phyloP scores from a whole-genome alignment of 30 jellyfish, hydroid and myxozoan genomes.

The Hydra vulgaris region DNA sequence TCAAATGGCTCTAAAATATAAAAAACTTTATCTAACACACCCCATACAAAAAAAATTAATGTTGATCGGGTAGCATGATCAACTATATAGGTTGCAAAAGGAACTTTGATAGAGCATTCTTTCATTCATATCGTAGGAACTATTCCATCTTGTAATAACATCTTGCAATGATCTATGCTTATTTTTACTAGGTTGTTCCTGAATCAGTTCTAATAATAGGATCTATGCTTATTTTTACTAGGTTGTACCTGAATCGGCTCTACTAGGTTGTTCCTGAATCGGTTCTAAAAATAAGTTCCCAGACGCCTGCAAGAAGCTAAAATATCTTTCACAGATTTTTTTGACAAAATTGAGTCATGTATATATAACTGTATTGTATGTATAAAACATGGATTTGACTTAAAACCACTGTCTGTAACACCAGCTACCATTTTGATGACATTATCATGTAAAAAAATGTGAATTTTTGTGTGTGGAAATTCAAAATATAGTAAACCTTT shows the following conservation, averaged over 20 bases:
- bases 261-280: not conserved
- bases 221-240: no score
- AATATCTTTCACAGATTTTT: not conserved
- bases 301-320: not conserved
- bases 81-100: no score
- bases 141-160: not conserved
- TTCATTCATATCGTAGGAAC: not conserved
- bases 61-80: no score
- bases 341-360: not conserved
- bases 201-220: not conserved
- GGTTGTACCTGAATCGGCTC: not conserved
- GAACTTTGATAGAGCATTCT: not conserved
- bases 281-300: not conserved
- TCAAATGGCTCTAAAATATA: no score
- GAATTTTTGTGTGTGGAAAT: no score
- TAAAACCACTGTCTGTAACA: not conserved
- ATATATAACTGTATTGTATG: not conserved
- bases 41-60: no score
- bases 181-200: not conserved
- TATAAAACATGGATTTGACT: not conserved
- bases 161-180: not conserved
- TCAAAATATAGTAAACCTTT: not conserved
- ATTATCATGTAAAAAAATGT: no score
- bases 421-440: not conserved
- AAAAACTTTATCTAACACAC: no score